phyloP scores from a whole-genome alignment of 2,797 vertebrate species.

The Triplophysa bombifrons region DNA sequence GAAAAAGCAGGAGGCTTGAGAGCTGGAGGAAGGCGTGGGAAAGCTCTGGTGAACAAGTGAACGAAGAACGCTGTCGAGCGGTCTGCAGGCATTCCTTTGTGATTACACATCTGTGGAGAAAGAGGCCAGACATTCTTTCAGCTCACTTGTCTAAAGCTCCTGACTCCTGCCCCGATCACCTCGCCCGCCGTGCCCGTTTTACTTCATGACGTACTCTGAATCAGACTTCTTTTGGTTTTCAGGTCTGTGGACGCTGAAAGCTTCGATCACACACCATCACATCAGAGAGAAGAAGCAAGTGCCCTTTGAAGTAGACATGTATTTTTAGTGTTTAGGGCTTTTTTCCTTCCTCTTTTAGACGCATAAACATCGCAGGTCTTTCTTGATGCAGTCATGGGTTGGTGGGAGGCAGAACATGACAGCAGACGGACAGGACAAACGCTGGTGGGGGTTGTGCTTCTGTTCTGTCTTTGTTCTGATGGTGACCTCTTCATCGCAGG shows the following conservation, averaged over 20 bases:
- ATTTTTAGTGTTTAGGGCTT: neutral
- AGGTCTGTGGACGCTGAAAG: neutral
- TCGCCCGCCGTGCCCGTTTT: neutral
- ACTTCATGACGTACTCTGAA: neutral
- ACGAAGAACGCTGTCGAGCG: constrained; percentile 76
- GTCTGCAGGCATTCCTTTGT: constrained; percentile 83
- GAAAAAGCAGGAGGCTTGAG: constrained; percentile 40
- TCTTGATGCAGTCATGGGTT: constrained; percentile 31
- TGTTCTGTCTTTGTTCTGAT: constrained; percentile 34
- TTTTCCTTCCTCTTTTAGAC: constrained; percentile 29
- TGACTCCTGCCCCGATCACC: constrained; percentile 54
- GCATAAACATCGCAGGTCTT: constrained; percentile 12
- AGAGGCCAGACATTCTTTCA: constrained; percentile 79
- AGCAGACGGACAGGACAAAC: constrained; percentile 34
- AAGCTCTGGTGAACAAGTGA: constrained; percentile 61
- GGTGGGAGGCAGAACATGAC: constrained; percentile 34
- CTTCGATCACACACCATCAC: neutral
- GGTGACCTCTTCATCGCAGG: constrained; percentile 53
- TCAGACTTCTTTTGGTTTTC: neutral
- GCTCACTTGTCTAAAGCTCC: constrained; percentile 42
- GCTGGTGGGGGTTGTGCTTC: constrained; percentile 31
- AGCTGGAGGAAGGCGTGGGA: constrained; percentile 55
- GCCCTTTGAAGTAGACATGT: neutral
- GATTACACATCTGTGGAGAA: constrained; percentile 79
- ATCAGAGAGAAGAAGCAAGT: neutral